These are phyloP conservation scores for Tupaia tana DNA, from an alignment of 2,113 vertebrate species.

Conservation along the genomic window DNA sequence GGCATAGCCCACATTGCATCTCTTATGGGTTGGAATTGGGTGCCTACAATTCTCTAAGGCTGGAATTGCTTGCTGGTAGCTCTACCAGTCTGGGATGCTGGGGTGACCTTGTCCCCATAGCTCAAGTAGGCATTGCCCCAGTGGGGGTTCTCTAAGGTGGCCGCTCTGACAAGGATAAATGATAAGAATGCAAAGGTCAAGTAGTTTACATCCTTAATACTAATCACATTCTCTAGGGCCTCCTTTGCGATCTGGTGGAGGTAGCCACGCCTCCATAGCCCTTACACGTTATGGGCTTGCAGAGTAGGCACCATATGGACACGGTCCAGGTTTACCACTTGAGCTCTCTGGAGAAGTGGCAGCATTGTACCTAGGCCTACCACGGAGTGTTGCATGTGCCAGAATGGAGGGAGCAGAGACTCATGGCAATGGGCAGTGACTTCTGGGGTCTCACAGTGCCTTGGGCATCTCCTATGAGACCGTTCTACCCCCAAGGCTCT, in stretches of 20 bases:
- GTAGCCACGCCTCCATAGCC: neutral
- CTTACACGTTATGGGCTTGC: neutral
- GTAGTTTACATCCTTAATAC: too few species aligned
- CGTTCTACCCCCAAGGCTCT: neutral
- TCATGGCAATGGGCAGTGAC: neutral
- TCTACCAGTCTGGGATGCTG: neutral
- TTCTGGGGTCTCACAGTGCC: neutral
- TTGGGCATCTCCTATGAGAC: neutral
- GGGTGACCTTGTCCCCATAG: too few species aligned
- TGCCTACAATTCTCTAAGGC: neutral
- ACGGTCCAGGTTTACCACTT: neutral
- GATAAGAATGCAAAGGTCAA: too few species aligned
- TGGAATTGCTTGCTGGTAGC: neutral
- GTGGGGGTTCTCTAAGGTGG: neutral
- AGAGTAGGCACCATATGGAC: neutral
- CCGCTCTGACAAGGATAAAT: too few species aligned
- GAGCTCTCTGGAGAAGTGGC: neutral
- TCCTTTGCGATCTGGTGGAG: neutral
- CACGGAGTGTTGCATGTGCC: neutral
- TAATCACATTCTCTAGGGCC: neutral
- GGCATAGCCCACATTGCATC: neutral
- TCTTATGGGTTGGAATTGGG: neutral
- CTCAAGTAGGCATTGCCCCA: neutral
- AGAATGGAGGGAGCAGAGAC: neutral
- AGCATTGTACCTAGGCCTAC: neutral